Base-by-base conservation (phyloP, 1,140 invertebrate genomes). In the Drosophila tropicalis region DNA sequence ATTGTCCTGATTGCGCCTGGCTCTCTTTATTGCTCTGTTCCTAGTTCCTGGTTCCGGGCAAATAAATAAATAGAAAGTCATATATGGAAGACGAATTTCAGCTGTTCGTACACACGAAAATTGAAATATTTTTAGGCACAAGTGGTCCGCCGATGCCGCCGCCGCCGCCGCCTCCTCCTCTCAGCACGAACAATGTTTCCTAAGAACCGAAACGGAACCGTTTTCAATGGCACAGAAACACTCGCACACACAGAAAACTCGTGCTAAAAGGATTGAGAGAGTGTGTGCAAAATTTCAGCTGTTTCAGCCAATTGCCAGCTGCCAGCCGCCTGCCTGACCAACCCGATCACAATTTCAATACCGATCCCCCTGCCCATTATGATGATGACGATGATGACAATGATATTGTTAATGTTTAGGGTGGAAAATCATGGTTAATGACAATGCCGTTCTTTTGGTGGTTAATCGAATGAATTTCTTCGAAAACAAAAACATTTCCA, bases 41-140 rank as follows among this genome's bases (percentile, higher is more conserved):
- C 68, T 58, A 32, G 67, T 75, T 78, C 67, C 68, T 39, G 36
- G 36, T 39, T 39, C 41, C 41, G 15, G 76, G 72, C 40, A 61
- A 15, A 22, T n/a, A 47, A 62, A 57, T 57, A 72, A 60, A 62
- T 60, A 67, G 66, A 70, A 64, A 72, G 67, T 34, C 51, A 36
- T 34, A n/a, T 73, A 25, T 4, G 55, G 55, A 47, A 73, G 29
- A 29, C 61, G 71, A 51, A 63, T 71, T 76, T 76, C 76, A 78
- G 76, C 76, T 78, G 76, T 71, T 75, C 57, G 19, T 51, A 39
- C 47, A 51, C 41, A 29, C 10, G 17, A 67, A 74, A 75, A 71
- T 71, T 67, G 61, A 67, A 62, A 72, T 76, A 78, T 78, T 72
- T 72, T 76, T 78, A 76, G 76, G 76, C 72, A 78, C 76, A 78